These are phyloP conservation scores for Zenarchopterus dispar DNA, from an alignment of 2,797 vertebrate genomes.

Conservation along the genomic window DNA sequence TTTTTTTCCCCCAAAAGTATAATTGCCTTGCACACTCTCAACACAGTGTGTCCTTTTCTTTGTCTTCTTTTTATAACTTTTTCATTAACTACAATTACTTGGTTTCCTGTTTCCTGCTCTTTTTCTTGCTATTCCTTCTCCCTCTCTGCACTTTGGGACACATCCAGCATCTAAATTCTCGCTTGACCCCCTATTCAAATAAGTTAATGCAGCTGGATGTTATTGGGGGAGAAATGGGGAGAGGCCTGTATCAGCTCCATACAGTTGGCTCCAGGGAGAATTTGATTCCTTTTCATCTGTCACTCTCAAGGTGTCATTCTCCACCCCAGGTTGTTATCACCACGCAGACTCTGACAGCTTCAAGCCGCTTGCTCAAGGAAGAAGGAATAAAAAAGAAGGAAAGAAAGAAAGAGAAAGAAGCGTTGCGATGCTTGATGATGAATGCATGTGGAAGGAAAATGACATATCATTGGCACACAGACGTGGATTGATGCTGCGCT, in stretches of 20 bases:
- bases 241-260: constrained; percentile 88
- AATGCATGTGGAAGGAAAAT: constrained; percentile 69
- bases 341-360: constrained; percentile 87
- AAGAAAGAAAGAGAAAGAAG: constrained; percentile 29
- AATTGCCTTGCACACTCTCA: constrained; percentile 38
- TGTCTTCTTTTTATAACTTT: constrained; percentile 57
- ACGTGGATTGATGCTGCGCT: constrained; percentile 66
- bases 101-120: constrained; percentile 61
- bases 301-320: constrained; percentile 90
- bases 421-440: constrained; percentile 65
- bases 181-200: constrained; percentile 91
- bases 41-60: constrained; percentile 19
- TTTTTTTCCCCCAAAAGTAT: constrained; percentile 37
- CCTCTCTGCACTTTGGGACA: constrained; percentile 76
- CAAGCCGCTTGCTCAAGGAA: constrained; percentile 80
- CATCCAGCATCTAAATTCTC: constrained; percentile 83
- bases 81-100: constrained; percentile 83
- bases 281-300: constrained; percentile 89
- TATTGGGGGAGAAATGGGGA: constrained; percentile 74
- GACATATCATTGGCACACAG: constrained; percentile 73
- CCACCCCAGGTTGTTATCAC: constrained; percentile 90
- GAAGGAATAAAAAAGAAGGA: constrained; percentile 15
- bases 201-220: constrained; percentile 88
- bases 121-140: constrained; percentile 57
- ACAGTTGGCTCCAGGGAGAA: constrained; percentile 88